Percentiles rank a stretch among this genome's conserved stretches.
Conservation (phyloP, 2,113 vertebrate genomes). For the Anseranas semipalmata region DNA sequence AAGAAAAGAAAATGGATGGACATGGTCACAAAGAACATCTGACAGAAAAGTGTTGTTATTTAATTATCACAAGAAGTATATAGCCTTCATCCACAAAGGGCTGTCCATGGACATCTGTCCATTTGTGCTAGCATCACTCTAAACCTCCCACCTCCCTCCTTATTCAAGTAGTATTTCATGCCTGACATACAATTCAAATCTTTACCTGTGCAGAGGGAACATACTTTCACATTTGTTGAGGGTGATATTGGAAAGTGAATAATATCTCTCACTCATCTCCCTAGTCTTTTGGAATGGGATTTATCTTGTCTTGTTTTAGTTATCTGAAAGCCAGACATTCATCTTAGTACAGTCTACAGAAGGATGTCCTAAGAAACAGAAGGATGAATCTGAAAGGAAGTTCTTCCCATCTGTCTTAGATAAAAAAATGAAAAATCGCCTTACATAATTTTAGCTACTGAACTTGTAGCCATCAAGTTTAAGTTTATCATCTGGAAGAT, state of each 20-base stretch:
- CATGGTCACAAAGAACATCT: neutral
- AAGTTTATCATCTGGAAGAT: neutral
- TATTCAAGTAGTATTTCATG: neutral
- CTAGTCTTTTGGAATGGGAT: neutral
- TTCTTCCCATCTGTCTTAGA: neutral
- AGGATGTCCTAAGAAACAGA: neutral
- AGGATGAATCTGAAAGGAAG: neutral
- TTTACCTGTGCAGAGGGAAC: neutral
- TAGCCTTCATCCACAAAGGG: neutral
- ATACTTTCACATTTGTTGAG: neutral
- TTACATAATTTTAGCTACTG: neutral
- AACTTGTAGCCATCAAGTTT: neutral
- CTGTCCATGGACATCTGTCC: neutral
- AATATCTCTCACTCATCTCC: neutral
- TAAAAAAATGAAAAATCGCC: neutral
- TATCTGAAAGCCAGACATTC: neutral
- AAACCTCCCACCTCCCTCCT: neutral
- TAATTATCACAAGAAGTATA: neutral
- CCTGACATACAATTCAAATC: accelerated
- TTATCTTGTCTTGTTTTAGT: neutral
- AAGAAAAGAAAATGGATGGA: neutral
- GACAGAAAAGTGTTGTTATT: neutral
- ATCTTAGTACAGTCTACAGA: neutral
- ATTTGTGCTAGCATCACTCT: neutral
- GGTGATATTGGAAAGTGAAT: neutral